phyloP scores from a whole-genome alignment of 30 jellyfish, hydroid and myxozoan genomes.

The Chrysaora quinquecirrha region DNA sequence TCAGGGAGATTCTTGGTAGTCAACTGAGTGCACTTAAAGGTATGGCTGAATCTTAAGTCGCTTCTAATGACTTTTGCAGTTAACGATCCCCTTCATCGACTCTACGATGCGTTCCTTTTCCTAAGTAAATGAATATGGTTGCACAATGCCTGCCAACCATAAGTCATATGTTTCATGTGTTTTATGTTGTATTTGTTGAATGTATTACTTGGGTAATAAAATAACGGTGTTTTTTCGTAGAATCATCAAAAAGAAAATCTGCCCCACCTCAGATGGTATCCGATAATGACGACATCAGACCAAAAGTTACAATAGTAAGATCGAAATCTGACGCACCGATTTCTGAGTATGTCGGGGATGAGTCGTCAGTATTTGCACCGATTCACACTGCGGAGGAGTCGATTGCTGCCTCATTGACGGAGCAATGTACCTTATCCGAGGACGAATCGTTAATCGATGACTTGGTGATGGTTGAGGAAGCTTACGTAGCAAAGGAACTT shows the following conservation, averaged over 20 bases:
- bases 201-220: too few relatives aligned
- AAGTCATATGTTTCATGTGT: too few relatives aligned
- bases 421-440: slow-evolving; percentile 27
- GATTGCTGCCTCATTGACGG: slow-evolving; percentile 43
- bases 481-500: slow-evolving; percentile 72
- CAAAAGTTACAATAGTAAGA: slow-evolving; percentile 49
- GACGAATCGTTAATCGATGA: slow-evolving; percentile 44
- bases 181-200: too few relatives aligned
- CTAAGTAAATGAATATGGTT: too few relatives aligned
- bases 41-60: too few relatives aligned
- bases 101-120: too few relatives aligned
- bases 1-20: slow-evolving; percentile 83
- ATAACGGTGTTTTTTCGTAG: not conserved
- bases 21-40: slow-evolving; percentile 87
- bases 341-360: slow-evolving; percentile 24
- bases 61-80: too few relatives aligned
- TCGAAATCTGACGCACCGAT: slow-evolving; percentile 73
- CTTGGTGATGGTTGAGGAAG: slow-evolving; percentile 75
- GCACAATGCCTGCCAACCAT: too few relatives aligned
- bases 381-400: slow-evolving; percentile 26
- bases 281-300: slow-evolving; percentile 32
- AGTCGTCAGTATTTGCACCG: slow-evolving; percentile 13
- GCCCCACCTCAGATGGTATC: slow-evolving; percentile 71
- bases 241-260: slow-evolving; percentile 70
- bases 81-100: too few relatives aligned